A percentile compares a stretch with the other conserved stretches of the same genome.
Conservation (phyloP, 2,113 vertebrate species). For the Hymenochirus boettgeri region DNA sequence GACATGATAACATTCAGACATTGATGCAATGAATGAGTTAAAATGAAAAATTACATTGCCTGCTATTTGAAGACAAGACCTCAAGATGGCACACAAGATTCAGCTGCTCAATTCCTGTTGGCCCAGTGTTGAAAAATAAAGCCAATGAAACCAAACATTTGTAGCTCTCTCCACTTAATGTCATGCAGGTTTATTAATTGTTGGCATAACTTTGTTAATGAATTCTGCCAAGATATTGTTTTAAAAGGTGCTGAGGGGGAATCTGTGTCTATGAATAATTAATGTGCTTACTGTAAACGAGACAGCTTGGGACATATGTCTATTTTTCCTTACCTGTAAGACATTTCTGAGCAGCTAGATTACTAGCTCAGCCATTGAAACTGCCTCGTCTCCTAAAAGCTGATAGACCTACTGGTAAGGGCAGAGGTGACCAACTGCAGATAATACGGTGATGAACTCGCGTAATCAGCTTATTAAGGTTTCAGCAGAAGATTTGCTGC, state of each 20-base stretch:
- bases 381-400: neutral
- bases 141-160: constrained; percentile 42
- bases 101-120: constrained; percentile 5
- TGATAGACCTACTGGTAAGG: constrained; percentile 4
- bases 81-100: constrained; percentile 65
- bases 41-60: neutral
- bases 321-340: constrained; percentile 42
- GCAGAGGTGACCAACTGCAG: constrained; percentile 41
- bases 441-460: constrained; percentile 33
- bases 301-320: constrained; percentile 21
- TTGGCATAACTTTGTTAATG: constrained; percentile 4
- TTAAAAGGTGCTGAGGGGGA: constrained; percentile 34
- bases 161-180: constrained; percentile 42
- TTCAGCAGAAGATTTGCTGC: constrained; percentile 47
- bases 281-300: constrained; percentile 27
- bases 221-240: constrained; percentile 28
- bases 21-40: neutral
- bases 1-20: no score
- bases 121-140: neutral
- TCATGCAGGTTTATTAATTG: constrained; percentile 26
- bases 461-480: constrained; percentile 45
- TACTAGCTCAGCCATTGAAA: constrained; percentile 6
- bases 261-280: constrained; percentile 19
- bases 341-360: constrained; percentile 9
- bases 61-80: constrained; percentile 47